phyloP scores from a whole-genome alignment of 2,888 invertebrate species.

The Pemphredon lugubris region DNA sequence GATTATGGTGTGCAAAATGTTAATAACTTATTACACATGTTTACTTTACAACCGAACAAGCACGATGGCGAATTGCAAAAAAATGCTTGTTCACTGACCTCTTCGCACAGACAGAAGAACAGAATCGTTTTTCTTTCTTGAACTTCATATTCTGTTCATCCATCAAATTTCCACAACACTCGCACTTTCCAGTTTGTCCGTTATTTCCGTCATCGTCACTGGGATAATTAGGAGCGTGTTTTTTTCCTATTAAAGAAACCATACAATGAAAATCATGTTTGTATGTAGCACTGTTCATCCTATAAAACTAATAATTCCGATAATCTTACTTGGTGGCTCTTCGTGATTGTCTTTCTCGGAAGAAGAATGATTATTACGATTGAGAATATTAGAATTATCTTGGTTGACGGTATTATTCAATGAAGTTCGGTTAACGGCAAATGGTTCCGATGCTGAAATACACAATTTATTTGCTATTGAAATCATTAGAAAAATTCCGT shows the following conservation, averaged over 20 bases:
- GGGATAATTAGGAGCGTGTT: slow-evolving; percentile 76
- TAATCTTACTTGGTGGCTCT: slow-evolving; percentile 89
- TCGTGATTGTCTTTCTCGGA: slow-evolving; percentile 83
- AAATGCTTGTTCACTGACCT: slow-evolving; percentile 79
- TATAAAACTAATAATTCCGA: not conserved
- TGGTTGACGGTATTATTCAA: slow-evolving; percentile 80
- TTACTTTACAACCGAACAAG: not conserved
- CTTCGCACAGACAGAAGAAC: slow-evolving; percentile 88
- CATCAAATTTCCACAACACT: slow-evolving; percentile 86
- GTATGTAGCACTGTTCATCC: no score
- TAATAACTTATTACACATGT: not conserved
- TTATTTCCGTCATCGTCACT: slow-evolving; percentile 70
- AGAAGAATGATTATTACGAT: slow-evolving; percentile 70
- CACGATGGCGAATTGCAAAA: not conserved
- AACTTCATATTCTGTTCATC: slow-evolving; percentile 82
- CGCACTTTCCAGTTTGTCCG: slow-evolving; percentile 86
- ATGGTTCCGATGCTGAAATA: slow-evolving; percentile 88
- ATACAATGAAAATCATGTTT: no score
- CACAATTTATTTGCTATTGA: slow-evolving; percentile 3
- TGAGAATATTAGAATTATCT: slow-evolving; percentile 70
- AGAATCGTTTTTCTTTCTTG: slow-evolving; percentile 89
- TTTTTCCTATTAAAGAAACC: slow-evolving; percentile 80
- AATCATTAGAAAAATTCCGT: no score
- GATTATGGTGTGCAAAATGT: no score
- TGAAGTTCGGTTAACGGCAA: slow-evolving; percentile 88